phyloP scores from a whole-genome alignment of 2,113 vertebrate genomes.

The Antennarius striatus region DNA sequence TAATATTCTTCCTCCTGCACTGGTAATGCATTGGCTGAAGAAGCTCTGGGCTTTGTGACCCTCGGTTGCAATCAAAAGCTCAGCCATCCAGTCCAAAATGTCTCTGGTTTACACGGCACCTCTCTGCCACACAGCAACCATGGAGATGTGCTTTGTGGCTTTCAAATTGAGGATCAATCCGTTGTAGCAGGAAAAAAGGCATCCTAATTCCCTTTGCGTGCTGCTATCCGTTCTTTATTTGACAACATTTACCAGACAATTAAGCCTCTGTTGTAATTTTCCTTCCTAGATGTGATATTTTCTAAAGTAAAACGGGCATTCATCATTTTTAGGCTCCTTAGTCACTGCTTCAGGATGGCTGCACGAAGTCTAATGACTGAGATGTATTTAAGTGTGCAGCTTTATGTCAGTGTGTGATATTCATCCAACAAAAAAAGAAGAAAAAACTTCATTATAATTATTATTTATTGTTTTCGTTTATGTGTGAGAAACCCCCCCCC shows the following conservation, averaged over 20 bases:
- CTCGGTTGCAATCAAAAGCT: conserved; percentile 36
- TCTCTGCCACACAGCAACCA: conserved; percentile 38
- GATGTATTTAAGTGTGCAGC: conserved; percentile 58
- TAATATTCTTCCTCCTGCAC: conserved; percentile 17
- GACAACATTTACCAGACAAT: conserved; percentile 36
- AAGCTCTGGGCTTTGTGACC: conserved; percentile 26
- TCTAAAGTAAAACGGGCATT: conserved; percentile 18
- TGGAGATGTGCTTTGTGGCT: conserved; percentile 24
- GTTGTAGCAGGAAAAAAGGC: conserved; percentile 18
- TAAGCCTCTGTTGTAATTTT: conserved; percentile 44
- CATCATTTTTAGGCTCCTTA: conserved; percentile 39
- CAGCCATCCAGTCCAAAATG: conserved; percentile 19
- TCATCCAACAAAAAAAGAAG: conserved; percentile 38
- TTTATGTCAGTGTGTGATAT: conserved; percentile 50
- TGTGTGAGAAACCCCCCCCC: too few species aligned
- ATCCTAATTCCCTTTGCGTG: conserved; percentile 5
- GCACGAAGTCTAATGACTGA: conserved; percentile 57
- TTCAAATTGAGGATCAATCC: conserved; percentile 25
- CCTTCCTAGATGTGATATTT: conserved; percentile 31
- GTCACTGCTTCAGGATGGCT: conserved; percentile 44
- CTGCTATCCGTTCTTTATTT: conserved; percentile 25
- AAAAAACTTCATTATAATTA: not conserved
- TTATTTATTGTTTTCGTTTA: too few species aligned
- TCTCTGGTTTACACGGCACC: conserved; percentile 27
- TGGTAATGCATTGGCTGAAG: conserved; percentile 22